A percentile compares a stretch with the other conserved stretches of the same genome.
Conservation (phyloP, 2,888 invertebrate species). For the Danaus chrysippus region DNA sequence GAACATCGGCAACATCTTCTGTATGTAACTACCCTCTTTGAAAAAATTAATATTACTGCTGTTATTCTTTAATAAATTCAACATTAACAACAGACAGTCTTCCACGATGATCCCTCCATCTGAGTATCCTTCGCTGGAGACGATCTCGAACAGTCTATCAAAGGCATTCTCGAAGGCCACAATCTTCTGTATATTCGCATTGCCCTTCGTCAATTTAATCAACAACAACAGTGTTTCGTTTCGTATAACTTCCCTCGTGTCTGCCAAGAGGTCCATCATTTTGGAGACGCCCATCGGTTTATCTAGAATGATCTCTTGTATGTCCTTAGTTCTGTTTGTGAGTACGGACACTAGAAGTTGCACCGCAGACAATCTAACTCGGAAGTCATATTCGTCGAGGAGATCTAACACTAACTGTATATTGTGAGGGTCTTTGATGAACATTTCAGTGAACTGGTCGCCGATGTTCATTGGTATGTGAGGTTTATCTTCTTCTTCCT, state of each 20-base stretch:
- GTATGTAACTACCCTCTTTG: slow-evolving; percentile 98
- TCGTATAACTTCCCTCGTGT: slow-evolving; percentile 95
- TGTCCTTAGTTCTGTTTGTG: slow-evolving; percentile 90
- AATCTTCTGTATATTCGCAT: slow-evolving; percentile 99
- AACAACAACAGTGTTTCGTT: slow-evolving; percentile 96
- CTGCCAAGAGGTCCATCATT: slow-evolving; percentile 96
- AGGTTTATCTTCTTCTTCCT: slow-evolving; percentile 87
- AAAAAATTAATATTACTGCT: slow-evolving; percentile 99
- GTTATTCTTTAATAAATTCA: slow-evolving; percentile 96
- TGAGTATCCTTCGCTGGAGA: slow-evolving; percentile 93
- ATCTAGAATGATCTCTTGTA: slow-evolving; percentile 91
- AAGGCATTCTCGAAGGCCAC: slow-evolving; percentile 99
- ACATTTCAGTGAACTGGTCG: slow-evolving; percentile 98
- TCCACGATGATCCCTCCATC: slow-evolving; percentile 99
- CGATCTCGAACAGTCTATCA: slow-evolving; percentile 95
- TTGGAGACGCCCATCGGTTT: slow-evolving; percentile 99
- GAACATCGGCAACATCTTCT: slow-evolving; percentile 93
- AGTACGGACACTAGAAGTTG: slow-evolving; percentile 93
- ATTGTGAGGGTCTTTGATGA: slow-evolving; percentile 93
- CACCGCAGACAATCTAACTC: slow-evolving; percentile 93
- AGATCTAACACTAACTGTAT: slow-evolving; percentile 89
- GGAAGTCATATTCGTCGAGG: slow-evolving; percentile 96
- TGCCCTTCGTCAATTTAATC: slow-evolving; percentile 93
- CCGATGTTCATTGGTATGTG: slow-evolving; percentile 86
- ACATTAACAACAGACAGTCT: slow-evolving; percentile 95